These are phyloP conservation scores for Bombus waltoni DNA, from an alignment of 1,140 invertebrate species.

Conservation along the genomic window DNA sequence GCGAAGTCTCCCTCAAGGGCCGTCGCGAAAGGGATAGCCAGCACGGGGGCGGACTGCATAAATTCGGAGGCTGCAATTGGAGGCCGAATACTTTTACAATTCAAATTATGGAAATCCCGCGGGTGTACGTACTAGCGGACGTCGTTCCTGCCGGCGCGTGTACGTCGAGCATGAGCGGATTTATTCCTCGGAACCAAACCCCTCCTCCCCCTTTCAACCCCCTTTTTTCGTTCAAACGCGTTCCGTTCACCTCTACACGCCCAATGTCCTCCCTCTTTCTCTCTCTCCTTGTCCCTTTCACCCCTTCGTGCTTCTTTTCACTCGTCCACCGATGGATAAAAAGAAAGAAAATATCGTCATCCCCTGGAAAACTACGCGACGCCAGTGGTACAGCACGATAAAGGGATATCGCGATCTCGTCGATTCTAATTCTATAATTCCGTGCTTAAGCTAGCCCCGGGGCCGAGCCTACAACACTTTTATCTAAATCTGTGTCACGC, in stretches of 20 bases:
- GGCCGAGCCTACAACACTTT: slow-evolving; percentile 62
- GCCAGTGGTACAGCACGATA: slow-evolving; percentile 68
- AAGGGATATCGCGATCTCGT: slow-evolving; percentile 73
- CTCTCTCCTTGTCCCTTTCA: not conserved
- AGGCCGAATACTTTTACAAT: slow-evolving; percentile 78
- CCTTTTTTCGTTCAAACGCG: slow-evolving; percentile 26
- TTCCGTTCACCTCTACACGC: slow-evolving; percentile 1
- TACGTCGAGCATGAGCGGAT: slow-evolving; percentile 58
- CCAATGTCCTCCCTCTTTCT: not conserved
- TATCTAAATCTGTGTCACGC: slow-evolving; percentile 76
- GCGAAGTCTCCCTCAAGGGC: slow-evolving; percentile 24
- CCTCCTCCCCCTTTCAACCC: not conserved
- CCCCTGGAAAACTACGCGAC: slow-evolving; percentile 21
- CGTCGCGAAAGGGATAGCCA: slow-evolving; percentile 34
- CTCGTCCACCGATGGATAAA: not conserved
- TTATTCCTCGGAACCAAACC: slow-evolving; percentile 58
- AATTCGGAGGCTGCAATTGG: slow-evolving; percentile 75
- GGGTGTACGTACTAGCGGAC: slow-evolving; percentile 63
- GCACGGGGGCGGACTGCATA: slow-evolving; percentile 67
- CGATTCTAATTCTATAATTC: slow-evolving; percentile 77
- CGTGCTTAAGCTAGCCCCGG: slow-evolving; percentile 63
- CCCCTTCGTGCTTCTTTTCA: slow-evolving; percentile 23
- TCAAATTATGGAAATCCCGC: slow-evolving; percentile 78
- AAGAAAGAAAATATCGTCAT: not conserved
- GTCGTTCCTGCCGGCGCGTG: slow-evolving; percentile 44